phyloP scores from a whole-genome alignment of 2,797 vertebrate genomes.

The Bovichtus diacanthus region DNA sequence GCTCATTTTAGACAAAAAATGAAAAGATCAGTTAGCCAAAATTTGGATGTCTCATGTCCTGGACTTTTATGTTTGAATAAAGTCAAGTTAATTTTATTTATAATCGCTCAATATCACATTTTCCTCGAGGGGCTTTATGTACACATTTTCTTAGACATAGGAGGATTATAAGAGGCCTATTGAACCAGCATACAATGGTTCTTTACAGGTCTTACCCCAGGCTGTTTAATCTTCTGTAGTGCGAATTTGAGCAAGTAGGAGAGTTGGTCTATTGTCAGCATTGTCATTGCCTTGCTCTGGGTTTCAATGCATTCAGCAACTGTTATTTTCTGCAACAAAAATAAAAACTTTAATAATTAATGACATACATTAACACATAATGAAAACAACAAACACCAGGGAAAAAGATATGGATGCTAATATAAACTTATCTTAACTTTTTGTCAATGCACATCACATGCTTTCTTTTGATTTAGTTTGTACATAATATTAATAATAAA shows the following conservation, averaged over 20 bases:
- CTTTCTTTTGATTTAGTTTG: slow-evolving; percentile 10
- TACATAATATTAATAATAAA: background rate
- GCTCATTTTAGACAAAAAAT: slow-evolving; percentile 50
- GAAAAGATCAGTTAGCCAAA: slow-evolving; percentile 5
- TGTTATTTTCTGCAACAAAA: slow-evolving; percentile 94
- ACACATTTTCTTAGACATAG: background rate
- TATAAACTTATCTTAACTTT: background rate
- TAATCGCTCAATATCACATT: background rate
- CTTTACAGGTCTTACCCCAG: slow-evolving; percentile 89
- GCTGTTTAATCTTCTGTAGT: slow-evolving; percentile 99
- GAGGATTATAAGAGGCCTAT: background rate
- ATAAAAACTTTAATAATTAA: slow-evolving; percentile 49
- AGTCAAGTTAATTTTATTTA: background rate
- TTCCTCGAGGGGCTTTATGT: background rate
- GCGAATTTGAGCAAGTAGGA: slow-evolving; percentile 99
- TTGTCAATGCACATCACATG: background rate
- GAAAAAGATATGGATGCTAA: background rate
- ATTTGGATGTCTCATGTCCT: background rate
- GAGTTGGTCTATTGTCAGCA: slow-evolving; percentile 97
- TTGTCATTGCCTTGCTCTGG: slow-evolving; percentile 99
- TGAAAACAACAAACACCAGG: slow-evolving; percentile 6
- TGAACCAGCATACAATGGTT: background rate
- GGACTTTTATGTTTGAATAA: slow-evolving; percentile 7
- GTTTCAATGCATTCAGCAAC: slow-evolving; percentile 99
- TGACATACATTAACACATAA: background rate